Evolutionary conservation across 2,888 invertebrate species (phyloP), one percentile per base, ranked within the genome.

Genomic region (Unio pictorum): DNA sequence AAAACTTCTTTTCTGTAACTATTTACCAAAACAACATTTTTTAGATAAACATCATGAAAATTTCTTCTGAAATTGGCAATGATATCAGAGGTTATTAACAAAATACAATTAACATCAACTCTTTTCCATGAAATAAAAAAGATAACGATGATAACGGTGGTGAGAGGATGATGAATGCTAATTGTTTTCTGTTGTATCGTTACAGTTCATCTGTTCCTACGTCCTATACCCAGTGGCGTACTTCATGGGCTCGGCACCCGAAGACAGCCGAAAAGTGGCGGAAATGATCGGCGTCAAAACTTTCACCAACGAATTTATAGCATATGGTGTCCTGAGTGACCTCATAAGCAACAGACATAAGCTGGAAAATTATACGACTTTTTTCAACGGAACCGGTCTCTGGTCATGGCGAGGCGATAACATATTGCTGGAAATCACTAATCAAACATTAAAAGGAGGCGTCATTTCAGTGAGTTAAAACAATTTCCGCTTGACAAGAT

Each of bases 291-390:
- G 97, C 0, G 90, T 96, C 34, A 98, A 98, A 91, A 95, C 95
- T 0, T 94, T 96, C 23, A 93, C 97, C 18, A 98, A 98, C 86
- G 98, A 98, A 89, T 97, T 98, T 88, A 95, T 96, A 0, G 98
- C 97, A 0, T 98, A 96, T 88, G 92, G 94, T 85, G 91, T 93
- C 62, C 92, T 97, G 18, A 75, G 75, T 57, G 71, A 66, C 23
- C 66, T 85, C 55, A 85, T 87, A 8, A 66, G 73, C 3, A 87
- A 87, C 68, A 64, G 75, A 18, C 61, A 69, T 18, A 55, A 45
- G 11, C 74, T 81, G 28, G 68, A 74, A 8, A 76, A 74, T 56
- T 84, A 81, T 64, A 79, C 73, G 0, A 55, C 30, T 0, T 67
- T 59, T 26, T 73, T 55, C 54, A 74, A 82, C 64, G 69, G 66